Conservation (phyloP, 1,140 invertebrate genomes). For the Venturia canescens region DNA sequence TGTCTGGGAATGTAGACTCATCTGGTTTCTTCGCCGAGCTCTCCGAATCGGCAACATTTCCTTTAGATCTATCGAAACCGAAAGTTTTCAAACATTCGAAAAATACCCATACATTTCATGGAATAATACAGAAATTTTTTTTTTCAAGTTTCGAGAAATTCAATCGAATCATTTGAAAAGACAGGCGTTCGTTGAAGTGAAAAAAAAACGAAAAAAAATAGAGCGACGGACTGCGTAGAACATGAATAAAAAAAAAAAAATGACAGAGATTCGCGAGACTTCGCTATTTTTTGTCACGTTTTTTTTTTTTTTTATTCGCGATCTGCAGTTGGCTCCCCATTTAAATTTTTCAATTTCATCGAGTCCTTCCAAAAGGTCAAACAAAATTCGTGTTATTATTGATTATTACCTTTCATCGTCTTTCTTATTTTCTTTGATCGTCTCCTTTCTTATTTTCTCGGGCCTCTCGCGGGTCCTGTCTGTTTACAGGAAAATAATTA, state of each 20-base stretch:
- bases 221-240: not conserved
- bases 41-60: slow-evolving; percentile 68
- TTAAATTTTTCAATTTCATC: not conserved
- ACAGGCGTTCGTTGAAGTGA: not conserved
- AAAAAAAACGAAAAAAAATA: not conserved
- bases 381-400: not conserved
- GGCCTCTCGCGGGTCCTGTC: slow-evolving; percentile 65
- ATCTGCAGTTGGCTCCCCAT: not conserved
- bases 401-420: slow-evolving; percentile 66
- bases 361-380: not conserved
- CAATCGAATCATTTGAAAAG: not conserved
- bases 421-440: slow-evolving; percentile 67
- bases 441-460: slow-evolving; percentile 61
- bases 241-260: not conserved
- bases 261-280: not conserved
- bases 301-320: not conserved
- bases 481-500: slow-evolving; percentile 60
- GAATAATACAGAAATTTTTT: not conserved
- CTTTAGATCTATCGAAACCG: slow-evolving; percentile 71
- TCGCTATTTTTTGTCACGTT: not conserved
- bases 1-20: slow-evolving; percentile 61
- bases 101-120: slow-evolving; percentile 6
- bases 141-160: not conserved
- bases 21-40: slow-evolving; percentile 62
- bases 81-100: slow-evolving; percentile 53